These are phyloP conservation scores for Nudaria mundana DNA, from an alignment of 2,888 invertebrate species.

Conservation along the genomic window DNA sequence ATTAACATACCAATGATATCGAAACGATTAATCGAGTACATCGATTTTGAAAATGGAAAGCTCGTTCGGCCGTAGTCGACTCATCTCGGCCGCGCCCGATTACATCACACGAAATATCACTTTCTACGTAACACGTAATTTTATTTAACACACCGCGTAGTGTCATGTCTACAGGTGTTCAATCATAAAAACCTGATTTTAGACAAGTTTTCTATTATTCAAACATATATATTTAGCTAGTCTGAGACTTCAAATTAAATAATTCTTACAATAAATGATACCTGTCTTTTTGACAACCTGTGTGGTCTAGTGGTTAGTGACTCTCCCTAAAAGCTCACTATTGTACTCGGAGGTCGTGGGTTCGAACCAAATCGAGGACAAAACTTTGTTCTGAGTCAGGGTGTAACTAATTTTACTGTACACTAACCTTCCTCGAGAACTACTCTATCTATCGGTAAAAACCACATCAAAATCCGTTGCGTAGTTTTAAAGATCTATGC, in stretches of 20 bases:
- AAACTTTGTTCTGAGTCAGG: too few species aligned
- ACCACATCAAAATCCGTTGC: too few species aligned
- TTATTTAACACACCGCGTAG: conserved; percentile 24
- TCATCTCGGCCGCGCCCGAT: conserved; percentile 45
- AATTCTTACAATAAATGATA: background rate
- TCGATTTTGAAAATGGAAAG: conserved; percentile 57
- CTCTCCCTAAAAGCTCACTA: too few species aligned
- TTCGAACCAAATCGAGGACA: too few species aligned
- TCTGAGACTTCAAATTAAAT: too few species aligned
- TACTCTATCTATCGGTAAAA: too few species aligned
- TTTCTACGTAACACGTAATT: conserved; percentile 53
- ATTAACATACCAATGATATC: conserved; percentile 8
- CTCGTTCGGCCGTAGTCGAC: conserved; percentile 33
- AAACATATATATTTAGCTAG: conserved; percentile 12
- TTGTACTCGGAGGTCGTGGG: too few species aligned
- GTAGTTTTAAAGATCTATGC: too few species aligned
- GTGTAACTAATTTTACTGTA: too few species aligned
- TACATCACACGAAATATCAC: conserved; percentile 48
- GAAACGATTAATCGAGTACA: conserved; percentile 30
- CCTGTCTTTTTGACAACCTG: too few species aligned
- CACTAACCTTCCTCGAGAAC: too few species aligned
- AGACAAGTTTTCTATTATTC: conserved; percentile 14
- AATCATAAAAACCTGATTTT: conserved; percentile 20
- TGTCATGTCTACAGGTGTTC: conserved; percentile 20
- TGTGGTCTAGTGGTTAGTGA: too few species aligned